Base-by-base conservation (phyloP, 2,888 invertebrate genomes). In the Glomeris marginata region DNA sequence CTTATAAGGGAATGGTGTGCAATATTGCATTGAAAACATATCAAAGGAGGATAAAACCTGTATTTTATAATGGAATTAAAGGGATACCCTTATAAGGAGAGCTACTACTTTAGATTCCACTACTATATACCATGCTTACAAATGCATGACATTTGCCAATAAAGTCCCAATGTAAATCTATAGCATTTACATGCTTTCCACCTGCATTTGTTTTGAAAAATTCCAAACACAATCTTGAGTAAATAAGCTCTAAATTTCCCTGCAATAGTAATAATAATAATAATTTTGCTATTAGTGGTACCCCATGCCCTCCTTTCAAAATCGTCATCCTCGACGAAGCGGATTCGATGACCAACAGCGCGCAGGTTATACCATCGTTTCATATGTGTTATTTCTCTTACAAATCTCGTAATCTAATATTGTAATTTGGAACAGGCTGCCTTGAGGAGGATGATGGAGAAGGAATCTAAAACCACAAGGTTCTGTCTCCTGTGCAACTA, bases 401-500 rank as follows among this genome's bases (percentile, higher is more conserved):
- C n/a, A n/a, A n/a, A 13, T 4, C 50, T 51, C 13, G 13, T 50
- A 45, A 34, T 41, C 11, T 20, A 52, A 2, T 54, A n/a, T 21
- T 50, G 11, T 41, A 28, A 22, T 49, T 56, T 56, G n/a, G n/a
- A n/a, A 6, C 52, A 70, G 66, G 84, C 97, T 10, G 97, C 97
- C 0, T 70, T 99, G 18, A 77, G 98, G 54, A 77, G 98, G 53
- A 98, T 94, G 1, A 99, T 99, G 87, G 98, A 98, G 66, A 83
- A 84, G 60, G 85, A 98, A 67, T 85, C 91, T 0, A 81, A 83
- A 58, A 86, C 87, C 2, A 98, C 97, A 0, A 73, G 97, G 42
- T 99, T 99, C 69, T 98, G 98, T 67, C 75, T 99, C 21, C 86
- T 98, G 58, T 99, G 98, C 69, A 99, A 99, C 68, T 99, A 99